Evolutionary conservation across 2,888 invertebrate genomes (phyloP).

Genomic region (Pilophorus perplexus): DNA sequence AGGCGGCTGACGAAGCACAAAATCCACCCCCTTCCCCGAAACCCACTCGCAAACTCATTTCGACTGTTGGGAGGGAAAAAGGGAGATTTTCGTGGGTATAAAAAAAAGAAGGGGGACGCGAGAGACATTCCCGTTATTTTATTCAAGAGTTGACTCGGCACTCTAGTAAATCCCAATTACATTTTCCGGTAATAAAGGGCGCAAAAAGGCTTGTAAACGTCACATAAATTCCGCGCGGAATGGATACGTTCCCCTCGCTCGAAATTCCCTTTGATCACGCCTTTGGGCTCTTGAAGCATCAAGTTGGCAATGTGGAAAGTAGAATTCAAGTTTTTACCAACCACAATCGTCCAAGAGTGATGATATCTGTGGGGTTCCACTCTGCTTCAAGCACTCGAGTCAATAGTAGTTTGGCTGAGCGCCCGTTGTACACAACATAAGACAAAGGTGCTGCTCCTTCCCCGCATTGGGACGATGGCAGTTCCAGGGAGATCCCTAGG

Average conservation of each 20-base stretch:
- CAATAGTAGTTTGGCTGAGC: too few species aligned
- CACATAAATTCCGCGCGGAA: conserved; percentile 17
- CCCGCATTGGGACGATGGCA: too few species aligned
- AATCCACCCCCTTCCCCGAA: not conserved
- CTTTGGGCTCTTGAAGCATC: not conserved
- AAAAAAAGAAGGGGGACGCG: not conserved
- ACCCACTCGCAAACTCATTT: conserved; percentile 9
- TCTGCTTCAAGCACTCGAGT: too few species aligned
- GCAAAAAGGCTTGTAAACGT: conserved; percentile 25
- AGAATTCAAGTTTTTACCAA: too few species aligned
- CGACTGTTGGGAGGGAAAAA: conserved; percentile 1
- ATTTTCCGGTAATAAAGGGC: conserved; percentile 13
- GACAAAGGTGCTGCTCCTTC: too few species aligned
- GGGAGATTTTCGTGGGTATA: not conserved
- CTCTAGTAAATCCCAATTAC: conserved; percentile 30
- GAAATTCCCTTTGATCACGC: conserved; percentile 9
- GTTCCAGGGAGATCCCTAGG: too few species aligned
- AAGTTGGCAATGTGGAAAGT: too few species aligned
- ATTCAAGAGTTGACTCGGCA: conserved; percentile 30
- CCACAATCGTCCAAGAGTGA: too few species aligned
- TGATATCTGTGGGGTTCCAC: too few species aligned
- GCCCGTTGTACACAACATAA: too few species aligned
- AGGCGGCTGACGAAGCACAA: conserved; percentile 15
- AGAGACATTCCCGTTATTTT: conserved; percentile 15
- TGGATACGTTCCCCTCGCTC: not conserved